These are phyloP conservation scores for Nothocercus nigrocapillus DNA, from an alignment of 2,113 vertebrate genomes.

Conservation along the genomic window DNA sequence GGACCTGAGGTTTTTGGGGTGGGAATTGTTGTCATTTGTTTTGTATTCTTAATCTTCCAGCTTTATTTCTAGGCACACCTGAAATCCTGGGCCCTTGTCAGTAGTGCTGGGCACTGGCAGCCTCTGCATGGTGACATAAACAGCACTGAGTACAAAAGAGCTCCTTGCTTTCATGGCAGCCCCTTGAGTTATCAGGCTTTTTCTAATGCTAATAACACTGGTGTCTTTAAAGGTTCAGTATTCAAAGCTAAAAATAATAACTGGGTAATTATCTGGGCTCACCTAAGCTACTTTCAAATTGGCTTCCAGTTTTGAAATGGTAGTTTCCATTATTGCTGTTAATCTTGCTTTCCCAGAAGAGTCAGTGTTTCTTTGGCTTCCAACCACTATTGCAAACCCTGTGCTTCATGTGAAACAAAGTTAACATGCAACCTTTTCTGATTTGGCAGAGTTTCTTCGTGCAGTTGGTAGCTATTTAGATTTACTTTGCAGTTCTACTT, in stretches of 20 bases:
- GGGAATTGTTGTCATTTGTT: neutral
- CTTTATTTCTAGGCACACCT: neutral
- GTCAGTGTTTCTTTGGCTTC: neutral
- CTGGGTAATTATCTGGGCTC: neutral
- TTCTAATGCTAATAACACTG: neutral
- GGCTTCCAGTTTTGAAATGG: neutral
- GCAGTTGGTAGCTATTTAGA: constrained; percentile 34
- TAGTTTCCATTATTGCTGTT: neutral
- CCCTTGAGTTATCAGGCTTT: rapidly evolving
- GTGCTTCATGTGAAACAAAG: neutral
- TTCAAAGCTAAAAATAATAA: neutral
- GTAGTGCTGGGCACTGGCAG: neutral
- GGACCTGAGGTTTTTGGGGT: neutral
- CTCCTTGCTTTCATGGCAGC: neutral
- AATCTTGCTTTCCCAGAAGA: neutral
- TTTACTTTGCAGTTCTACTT: neutral
- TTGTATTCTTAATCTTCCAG: neutral
- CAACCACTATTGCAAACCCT: neutral
- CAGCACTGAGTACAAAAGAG: neutral
- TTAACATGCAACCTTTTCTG: neutral
- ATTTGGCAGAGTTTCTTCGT: neutral
- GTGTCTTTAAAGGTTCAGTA: neutral
- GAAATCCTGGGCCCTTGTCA: neutral
- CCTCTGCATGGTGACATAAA: neutral
- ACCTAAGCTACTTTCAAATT: neutral